These are phyloP conservation scores for Lethrus apterus DNA, from an alignment of 1,140 invertebrate genomes.

Conservation along the genomic window DNA sequence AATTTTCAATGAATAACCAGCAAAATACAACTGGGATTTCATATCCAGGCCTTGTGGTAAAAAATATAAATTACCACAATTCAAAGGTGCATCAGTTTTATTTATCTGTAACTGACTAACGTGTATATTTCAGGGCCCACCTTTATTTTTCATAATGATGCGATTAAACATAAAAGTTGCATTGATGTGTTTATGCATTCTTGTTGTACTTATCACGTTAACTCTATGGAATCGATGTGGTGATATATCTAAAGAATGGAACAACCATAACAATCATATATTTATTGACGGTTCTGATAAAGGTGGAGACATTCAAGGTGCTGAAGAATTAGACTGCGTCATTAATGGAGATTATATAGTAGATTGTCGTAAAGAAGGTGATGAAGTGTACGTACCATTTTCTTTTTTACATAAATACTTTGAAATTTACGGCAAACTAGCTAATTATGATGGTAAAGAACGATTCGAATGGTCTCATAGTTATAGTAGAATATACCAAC, in stretches of 20 bases:
- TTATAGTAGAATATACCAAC: conserved; percentile 85
- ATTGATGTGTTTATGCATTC: conserved; percentile 43
- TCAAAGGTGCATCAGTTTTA: conserved; percentile 4
- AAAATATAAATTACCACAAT: conserved; percentile 15
- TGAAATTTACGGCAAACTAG: conserved; percentile 80
- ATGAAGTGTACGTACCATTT: conserved; percentile 88
- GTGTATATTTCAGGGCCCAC: conserved; percentile 33
- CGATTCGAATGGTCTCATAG: conserved; percentile 92
- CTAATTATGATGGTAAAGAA: conserved; percentile 58
- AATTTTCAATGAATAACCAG: conserved; percentile 16
- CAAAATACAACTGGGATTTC: conserved; percentile 11
- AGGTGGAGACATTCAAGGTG: conserved; percentile 38
- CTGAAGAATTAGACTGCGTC: conserved; percentile 78
- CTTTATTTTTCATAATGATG: conserved; percentile 47
- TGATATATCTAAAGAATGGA: conserved; percentile 36
- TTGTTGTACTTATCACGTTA: conserved; percentile 45
- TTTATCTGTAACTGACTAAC: not conserved
- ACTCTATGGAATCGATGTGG: conserved; percentile 51
- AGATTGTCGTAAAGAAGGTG: conserved; percentile 73
- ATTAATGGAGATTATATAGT: conserved; percentile 87
- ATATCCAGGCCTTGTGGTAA: conserved; percentile 12
- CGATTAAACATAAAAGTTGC: conserved; percentile 50
- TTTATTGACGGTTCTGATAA: conserved; percentile 18
- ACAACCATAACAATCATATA: conserved; percentile 28
- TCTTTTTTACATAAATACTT: conserved; percentile 91